Evolutionary conservation across 1,140 invertebrate species (phyloP), one percentile per base, ranked within the genome.

Genomic region (Megalonaias nervosa): DNA sequence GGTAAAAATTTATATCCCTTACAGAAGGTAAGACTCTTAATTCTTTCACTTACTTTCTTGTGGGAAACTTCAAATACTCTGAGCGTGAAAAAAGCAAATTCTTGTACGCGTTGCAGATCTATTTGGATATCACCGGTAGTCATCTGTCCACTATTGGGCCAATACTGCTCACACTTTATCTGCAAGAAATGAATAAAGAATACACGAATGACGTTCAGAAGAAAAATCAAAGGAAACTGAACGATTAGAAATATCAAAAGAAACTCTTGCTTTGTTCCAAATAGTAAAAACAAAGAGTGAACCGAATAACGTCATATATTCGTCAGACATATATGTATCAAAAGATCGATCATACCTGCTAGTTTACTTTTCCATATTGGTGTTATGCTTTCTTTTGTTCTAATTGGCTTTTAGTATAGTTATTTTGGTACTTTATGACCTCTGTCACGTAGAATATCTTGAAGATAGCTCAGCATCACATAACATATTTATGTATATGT

Each of bases 161-260:
- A 83, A 26, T 85, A 83, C n/a, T 68, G 68, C 70, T 85, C 82
- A 71, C 84, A 85, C 66, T 83, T 85, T 19, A 80, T 78, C 83
- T 85, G 71, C 38, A 77, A 79, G 31, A 62, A 19, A 67, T 15
- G 19, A 15, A 23, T 67, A 23, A 23, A 58, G 2, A 11, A 48
- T 48, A 48, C 38, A 48, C 38, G 6, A 48, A 48, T 48, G 38
- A 0, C 38, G 9, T 48, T 48, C 38, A 48, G 38, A 48, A 48
- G 38, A 48, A 48, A 48, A 0, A 48, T 48, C 38, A 48, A 48
- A 48, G 4, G 11, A 48, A 48, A 48, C 1, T 48, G 38, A 48
- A 48, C 38, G 11, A 48, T 48, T 9, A 48, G 6, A 48, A 48
- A 48, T 11, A 48, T 48, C 38, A 48, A 6, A 48, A 9, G 38